Evolutionary conservation across 2,797 vertebrate species (phyloP).

Genomic region (Arnoldichthys spilopterus): DNA sequence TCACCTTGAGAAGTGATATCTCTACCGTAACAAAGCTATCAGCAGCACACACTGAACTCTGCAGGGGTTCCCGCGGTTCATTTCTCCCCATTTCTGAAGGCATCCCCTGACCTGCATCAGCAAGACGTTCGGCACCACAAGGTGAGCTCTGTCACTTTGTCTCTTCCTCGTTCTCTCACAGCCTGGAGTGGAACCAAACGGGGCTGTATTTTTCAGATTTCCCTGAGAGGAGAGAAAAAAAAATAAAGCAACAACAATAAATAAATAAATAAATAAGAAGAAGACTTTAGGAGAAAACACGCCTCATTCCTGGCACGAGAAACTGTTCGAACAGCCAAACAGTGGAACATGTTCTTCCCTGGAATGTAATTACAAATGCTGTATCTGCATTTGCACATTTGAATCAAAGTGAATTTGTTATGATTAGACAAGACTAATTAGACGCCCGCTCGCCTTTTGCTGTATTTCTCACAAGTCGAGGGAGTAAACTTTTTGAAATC

Average conservation of each 20-base stretch:
- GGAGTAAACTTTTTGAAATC: background rate
- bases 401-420: constrained; percentile 56
- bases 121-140: constrained; percentile 37
- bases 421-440: constrained; percentile 43
- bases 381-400: constrained; percentile 31
- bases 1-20: constrained; percentile 49
- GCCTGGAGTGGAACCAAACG: constrained; percentile 18
- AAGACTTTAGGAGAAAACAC: background rate
- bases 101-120: constrained; percentile 47
- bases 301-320: constrained; percentile 25
- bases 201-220: constrained; percentile 18
- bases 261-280: background rate
- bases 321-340: constrained; percentile 25
- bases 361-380: constrained; percentile 28
- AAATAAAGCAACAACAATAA: background rate
- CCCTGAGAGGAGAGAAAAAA: background rate
- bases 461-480: constrained; percentile 8
- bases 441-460: constrained; percentile 31
- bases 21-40: constrained; percentile 51
- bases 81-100: constrained; percentile 47
- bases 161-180: constrained; percentile 3
- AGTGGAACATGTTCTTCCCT: constrained; percentile 38
- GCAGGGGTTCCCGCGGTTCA: constrained; percentile 40
- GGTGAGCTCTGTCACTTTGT: constrained; percentile 30
- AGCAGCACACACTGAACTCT: constrained; percentile 50